Evolutionary conservation across 2,797 vertebrate species (phyloP).

Genomic region (Heliangelus exortis): DNA sequence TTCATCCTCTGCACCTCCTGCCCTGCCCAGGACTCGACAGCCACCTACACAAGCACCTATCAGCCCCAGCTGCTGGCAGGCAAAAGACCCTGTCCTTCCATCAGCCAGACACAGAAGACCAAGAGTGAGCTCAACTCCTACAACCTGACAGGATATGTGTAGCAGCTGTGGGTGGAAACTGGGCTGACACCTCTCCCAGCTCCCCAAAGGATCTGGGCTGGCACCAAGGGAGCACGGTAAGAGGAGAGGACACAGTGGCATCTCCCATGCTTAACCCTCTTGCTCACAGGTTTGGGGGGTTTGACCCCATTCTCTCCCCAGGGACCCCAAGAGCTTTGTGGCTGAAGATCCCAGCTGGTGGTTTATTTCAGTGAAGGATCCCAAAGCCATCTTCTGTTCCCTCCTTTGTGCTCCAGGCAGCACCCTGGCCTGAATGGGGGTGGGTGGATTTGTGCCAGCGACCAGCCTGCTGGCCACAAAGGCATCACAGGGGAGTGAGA

Average conservation of each 20-base stretch:
- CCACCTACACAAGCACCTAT: slow-evolving; percentile 78
- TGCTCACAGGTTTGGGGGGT: neutral
- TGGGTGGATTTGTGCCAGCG: neutral
- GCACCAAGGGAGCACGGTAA: neutral
- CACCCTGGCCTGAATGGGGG: neutral
- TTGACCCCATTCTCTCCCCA: neutral
- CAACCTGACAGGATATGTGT: slow-evolving; percentile 84
- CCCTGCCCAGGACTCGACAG: slow-evolving; percentile 57
- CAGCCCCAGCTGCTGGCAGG: slow-evolving; percentile 44
- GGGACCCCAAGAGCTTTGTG: neutral
- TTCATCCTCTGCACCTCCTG: slow-evolving; percentile 88
- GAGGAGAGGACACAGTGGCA: neutral
- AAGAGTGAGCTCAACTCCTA: slow-evolving; percentile 81
- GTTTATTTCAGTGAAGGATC: neutral
- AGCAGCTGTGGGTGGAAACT: neutral
- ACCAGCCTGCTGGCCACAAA: rapidly evolving
- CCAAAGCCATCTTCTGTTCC: neutral
- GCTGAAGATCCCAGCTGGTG: neutral
- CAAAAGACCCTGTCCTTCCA: slow-evolving; percentile 44
- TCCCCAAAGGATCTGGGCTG: neutral
- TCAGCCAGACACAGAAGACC: slow-evolving; percentile 48
- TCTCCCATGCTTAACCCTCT: neutral
- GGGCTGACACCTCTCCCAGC: neutral
- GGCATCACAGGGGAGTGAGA: neutral
- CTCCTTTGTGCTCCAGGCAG: neutral